phyloP scores from a whole-genome alignment of 2,113 vertebrate genomes.

The Astur gentilis region DNA sequence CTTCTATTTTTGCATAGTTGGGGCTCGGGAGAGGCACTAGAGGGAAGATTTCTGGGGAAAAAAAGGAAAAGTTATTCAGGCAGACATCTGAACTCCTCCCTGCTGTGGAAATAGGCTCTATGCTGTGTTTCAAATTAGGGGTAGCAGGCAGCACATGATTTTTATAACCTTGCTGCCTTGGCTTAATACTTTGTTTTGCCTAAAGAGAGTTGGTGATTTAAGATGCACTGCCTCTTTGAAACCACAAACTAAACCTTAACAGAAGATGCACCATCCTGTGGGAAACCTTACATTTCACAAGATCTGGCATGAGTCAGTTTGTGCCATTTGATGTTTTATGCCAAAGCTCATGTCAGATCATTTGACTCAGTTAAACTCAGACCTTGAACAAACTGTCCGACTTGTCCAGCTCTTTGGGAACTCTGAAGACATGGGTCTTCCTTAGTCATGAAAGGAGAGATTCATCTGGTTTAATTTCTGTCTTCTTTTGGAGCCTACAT shows the following conservation, averaged over 20 bases:
- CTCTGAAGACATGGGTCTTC: neutral
- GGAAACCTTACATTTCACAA: neutral
- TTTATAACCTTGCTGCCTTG: neutral
- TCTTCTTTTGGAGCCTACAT: neutral
- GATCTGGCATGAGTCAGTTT: neutral
- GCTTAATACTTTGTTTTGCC: neutral
- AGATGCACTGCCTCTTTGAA: neutral
- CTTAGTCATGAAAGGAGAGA: neutral
- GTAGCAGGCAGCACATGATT: neutral
- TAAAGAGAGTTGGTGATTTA: neutral
- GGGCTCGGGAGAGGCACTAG: accelerated
- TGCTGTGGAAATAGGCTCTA: neutral
- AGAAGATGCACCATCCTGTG: neutral
- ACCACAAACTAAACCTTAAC: neutral
- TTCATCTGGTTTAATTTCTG: neutral
- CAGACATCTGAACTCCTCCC: neutral
- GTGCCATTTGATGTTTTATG: neutral
- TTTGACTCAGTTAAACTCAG: neutral
- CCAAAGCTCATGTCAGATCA: neutral
- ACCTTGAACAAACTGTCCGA: neutral
- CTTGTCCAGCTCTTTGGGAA: neutral
- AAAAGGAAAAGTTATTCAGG: neutral
- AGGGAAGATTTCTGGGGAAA: neutral
- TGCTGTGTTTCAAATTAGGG: neutral
- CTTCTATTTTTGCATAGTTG: neutral